These are phyloP conservation scores for Hydraecia micacea DNA, from an alignment of 2,888 invertebrate genomes.

Conservation along the genomic window DNA sequence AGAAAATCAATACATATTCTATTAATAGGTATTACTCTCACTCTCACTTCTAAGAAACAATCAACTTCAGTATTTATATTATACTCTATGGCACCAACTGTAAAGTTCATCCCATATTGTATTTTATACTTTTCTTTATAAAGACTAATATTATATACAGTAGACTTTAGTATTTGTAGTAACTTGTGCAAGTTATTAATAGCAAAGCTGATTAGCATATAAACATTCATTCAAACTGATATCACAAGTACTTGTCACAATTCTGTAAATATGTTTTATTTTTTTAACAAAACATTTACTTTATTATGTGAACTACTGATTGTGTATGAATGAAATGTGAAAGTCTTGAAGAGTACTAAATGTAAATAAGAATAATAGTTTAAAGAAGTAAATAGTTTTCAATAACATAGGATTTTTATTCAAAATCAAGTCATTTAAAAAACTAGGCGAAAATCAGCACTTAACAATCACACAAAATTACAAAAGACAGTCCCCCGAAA, in stretches of 20 bases:
- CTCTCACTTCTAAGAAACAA: background rate
- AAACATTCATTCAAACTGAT: constrained; percentile 14
- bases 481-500: too few species aligned
- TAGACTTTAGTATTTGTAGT: background rate
- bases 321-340: background rate
- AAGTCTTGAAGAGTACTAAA: background rate
- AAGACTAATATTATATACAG: background rate
- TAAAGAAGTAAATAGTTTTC: background rate
- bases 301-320: background rate
- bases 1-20: background rate
- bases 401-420: background rate
- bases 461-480: too few species aligned
- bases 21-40: constrained; percentile 6
- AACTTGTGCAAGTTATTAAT: background rate
- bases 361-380: background rate
- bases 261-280: background rate
- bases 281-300: background rate
- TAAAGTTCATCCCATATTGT: background rate
- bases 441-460: too few species aligned
- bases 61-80: background rate
- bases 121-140: background rate
- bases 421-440: too few species aligned
- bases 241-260: background rate
- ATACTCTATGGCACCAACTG: background rate
- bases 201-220: background rate